Percentiles rank a stretch among this genome's conserved stretches.
Evolutionary conservation across 2,797 vertebrate genomes (phyloP).

Genomic region (Erpetoichthys calabaricus): DNA sequence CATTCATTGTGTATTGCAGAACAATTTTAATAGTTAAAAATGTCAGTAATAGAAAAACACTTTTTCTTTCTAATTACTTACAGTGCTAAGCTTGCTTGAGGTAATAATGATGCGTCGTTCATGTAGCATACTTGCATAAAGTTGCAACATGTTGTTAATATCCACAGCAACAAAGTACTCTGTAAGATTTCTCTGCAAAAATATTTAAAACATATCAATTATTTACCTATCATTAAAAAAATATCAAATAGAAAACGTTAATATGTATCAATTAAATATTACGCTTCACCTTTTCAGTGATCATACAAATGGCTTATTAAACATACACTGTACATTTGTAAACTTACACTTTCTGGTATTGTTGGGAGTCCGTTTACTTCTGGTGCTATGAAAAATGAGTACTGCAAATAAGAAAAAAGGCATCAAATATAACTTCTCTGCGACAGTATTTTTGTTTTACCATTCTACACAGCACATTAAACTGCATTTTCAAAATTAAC

Average conservation of each 20-base stretch:
- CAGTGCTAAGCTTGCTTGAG: constrained; percentile 96
- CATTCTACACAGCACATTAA: no score
- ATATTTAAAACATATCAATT: background rate
- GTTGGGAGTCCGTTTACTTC: constrained; percentile 89
- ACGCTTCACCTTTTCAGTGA: background rate
- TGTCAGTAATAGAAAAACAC: no score
- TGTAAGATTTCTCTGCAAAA: constrained; percentile 83
- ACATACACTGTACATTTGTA: constrained; percentile 7
- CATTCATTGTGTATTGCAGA: no score
- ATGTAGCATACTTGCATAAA: constrained; percentile 92
- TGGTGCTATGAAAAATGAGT: constrained; percentile 91
- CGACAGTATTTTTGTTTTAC: no score
- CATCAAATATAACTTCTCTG: constrained; percentile 12
- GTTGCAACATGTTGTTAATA: constrained; percentile 91
- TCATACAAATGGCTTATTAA: no score
- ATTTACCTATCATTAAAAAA: background rate
- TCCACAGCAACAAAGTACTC: constrained; percentile 98
- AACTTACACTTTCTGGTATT: constrained; percentile 95
- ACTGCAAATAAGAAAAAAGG: constrained; percentile 37
- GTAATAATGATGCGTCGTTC: constrained; percentile 91
- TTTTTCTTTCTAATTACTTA: constrained; percentile 49
- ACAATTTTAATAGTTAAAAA: no score
- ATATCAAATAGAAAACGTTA: background rate
- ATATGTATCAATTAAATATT: background rate
- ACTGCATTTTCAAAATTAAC: no score